Percentiles rank a stretch among this genome's conserved stretches.
These are phyloP conservation scores for Macrosoma leucophasiata DNA, from an alignment of 2,888 invertebrate species.

Conservation along the genomic window DNA sequence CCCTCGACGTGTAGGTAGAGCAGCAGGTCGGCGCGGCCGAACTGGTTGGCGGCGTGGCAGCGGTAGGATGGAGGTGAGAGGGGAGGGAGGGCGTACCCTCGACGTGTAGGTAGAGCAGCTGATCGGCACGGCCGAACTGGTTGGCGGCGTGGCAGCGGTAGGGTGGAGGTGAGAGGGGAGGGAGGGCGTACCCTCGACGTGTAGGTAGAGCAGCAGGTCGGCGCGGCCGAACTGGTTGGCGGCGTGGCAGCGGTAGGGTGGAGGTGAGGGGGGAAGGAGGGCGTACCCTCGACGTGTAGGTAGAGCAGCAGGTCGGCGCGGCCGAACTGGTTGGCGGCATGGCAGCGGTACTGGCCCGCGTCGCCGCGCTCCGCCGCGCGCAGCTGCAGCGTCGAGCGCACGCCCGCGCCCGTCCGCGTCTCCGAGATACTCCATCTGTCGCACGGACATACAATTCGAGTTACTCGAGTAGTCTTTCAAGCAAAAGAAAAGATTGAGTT, in stretches of 20 bases:
- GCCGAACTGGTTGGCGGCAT: conserved; percentile 82
- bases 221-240: conserved; percentile 81
- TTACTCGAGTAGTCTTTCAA: no score
- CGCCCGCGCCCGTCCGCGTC: conserved; percentile 78
- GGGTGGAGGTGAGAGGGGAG: no score
- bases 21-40: conserved; percentile 79
- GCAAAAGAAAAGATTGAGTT: no score
- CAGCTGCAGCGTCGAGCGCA: conserved; percentile 80
- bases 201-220: conserved; percentile 78
- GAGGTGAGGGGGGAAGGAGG: no score
- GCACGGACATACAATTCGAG: background rate
- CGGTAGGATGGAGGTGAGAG: no score
- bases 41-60: conserved; percentile 82
- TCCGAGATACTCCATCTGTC: conserved; percentile 77
- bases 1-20: conserved; percentile 81
- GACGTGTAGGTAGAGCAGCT: conserved; percentile 78
- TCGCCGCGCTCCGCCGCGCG: conserved; percentile 80
- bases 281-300: conserved; percentile 79
- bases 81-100: no score
- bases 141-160: conserved; percentile 84
- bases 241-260: conserved; percentile 83
- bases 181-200: conserved; percentile 80
- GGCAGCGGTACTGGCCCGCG: conserved; percentile 82
- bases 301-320: conserved; percentile 78
- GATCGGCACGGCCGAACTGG: conserved; percentile 80